Percentiles rank a stretch among this genome's conserved stretches.
phyloP scores from a whole-genome alignment of 2,113 vertebrate species.

The Nesogale talazaci region DNA sequence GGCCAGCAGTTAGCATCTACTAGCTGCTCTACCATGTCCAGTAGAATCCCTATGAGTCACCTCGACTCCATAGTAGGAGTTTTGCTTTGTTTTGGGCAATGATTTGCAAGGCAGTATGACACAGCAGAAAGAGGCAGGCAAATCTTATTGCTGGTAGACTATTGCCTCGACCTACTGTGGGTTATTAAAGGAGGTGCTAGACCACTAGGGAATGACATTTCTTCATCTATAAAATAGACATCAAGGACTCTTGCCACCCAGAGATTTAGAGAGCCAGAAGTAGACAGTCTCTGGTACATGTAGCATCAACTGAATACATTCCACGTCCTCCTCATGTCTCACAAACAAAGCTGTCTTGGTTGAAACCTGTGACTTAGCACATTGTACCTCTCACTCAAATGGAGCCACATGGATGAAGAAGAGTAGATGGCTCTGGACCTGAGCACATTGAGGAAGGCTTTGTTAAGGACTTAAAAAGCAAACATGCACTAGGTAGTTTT shows the following conservation, averaged over 20 bases:
- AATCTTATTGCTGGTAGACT: not conserved
- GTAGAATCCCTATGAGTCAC: too few species aligned
- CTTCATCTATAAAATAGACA: not conserved
- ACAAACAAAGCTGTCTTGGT: not conserved
- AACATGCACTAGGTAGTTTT: not conserved
- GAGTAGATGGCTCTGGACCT: not conserved
- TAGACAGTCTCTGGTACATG: too few species aligned
- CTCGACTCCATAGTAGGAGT: too few species aligned
- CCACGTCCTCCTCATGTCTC: not conserved
- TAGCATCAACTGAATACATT: not conserved
- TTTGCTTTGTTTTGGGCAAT: too few species aligned
- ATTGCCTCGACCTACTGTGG: not conserved
- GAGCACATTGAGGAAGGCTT: not conserved
- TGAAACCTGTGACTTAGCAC: not conserved
- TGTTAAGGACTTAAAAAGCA: not conserved
- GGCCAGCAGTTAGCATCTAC: too few species aligned
- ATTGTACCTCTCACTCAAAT: not conserved
- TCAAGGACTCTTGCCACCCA: not conserved
- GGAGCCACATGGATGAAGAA: not conserved
- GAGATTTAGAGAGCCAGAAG: not conserved
- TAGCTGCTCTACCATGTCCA: too few species aligned
- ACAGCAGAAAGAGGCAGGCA: not conserved
- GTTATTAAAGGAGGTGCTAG: not conserved
- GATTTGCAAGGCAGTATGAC: too few species aligned
- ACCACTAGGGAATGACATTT: not conserved